Conservation (phyloP, 2,113 vertebrate species). For the Otocyon megalotis region DNA sequence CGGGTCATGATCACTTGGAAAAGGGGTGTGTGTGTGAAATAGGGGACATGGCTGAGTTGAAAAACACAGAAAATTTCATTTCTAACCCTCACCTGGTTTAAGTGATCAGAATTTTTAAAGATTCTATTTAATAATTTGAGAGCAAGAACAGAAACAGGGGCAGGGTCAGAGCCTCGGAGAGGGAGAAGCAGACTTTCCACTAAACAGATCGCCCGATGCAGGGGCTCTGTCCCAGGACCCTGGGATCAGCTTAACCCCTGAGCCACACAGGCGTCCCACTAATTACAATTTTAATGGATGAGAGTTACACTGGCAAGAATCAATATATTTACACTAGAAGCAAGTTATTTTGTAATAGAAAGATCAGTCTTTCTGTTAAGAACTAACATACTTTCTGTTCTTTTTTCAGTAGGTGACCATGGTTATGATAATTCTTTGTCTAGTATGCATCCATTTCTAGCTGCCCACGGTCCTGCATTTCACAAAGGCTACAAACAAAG, state of each 20-base stretch:
- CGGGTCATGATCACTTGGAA: background rate
- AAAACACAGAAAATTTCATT: conserved; percentile 14
- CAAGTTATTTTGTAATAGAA: background rate
- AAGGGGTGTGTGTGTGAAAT: background rate
- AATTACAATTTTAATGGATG: background rate
- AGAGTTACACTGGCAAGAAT: background rate
- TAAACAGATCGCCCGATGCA: too few species aligned
- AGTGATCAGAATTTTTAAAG: too few species aligned
- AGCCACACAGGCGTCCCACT: background rate
- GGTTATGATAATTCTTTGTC: conserved; percentile 95
- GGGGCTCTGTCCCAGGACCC: too few species aligned
- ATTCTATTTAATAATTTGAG: too few species aligned
- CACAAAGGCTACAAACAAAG: conserved; percentile 85
- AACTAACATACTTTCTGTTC: conserved; percentile 7
- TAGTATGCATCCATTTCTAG: conserved; percentile 98
- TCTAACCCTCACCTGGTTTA: background rate
- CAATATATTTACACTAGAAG: background rate
- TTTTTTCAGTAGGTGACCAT: conserved; percentile 94
- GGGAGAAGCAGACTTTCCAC: too few species aligned
- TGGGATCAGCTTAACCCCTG: too few species aligned
- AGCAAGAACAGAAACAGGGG: too few species aligned
- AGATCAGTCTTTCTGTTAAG: background rate
- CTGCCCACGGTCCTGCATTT: conserved; percentile 93
- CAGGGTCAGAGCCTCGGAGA: too few species aligned
- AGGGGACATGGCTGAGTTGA: background rate